These are phyloP conservation scores for Synergus itoensis DNA, from an alignment of 2,888 invertebrate genomes.

Conservation along the genomic window DNA sequence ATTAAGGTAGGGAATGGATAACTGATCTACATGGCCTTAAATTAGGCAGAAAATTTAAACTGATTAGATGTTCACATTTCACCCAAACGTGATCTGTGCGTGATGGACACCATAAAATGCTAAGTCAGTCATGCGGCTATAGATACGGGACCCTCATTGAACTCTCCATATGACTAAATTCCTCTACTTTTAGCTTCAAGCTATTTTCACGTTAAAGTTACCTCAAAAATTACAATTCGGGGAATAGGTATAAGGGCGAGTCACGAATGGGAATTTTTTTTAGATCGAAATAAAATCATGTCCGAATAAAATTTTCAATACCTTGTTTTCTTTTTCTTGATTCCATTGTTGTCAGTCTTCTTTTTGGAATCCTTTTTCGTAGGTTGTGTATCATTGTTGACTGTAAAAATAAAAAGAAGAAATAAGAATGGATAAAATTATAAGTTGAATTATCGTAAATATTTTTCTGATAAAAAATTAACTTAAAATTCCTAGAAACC, in stretches of 20 bases:
- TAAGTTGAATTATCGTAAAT: background rate
- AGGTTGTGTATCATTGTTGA: constrained; percentile 73
- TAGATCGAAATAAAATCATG: background rate
- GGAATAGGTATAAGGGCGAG: too few species aligned
- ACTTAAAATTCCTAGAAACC: too few species aligned
- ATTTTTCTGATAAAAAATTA: background rate
- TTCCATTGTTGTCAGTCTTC: constrained; percentile 90
- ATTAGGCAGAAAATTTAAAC: background rate
- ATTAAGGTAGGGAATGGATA: too few species aligned
- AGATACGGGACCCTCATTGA: constrained; percentile 53
- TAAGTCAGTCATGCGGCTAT: constrained; percentile 50
- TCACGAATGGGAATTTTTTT: too few species aligned
- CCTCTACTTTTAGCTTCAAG: background rate
- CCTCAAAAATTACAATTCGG: too few species aligned
- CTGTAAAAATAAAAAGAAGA: constrained; percentile 60
- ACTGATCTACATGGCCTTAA: background rate
- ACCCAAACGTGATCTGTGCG: background rate
- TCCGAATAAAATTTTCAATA: constrained; percentile 73
- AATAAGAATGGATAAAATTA: background rate
- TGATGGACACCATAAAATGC: background rate
- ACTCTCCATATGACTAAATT: constrained; percentile 1
- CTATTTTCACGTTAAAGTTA: too few species aligned
- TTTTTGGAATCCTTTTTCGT: constrained; percentile 86
- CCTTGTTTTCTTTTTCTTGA: constrained; percentile 96
- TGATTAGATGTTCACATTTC: background rate